These are phyloP conservation scores for Lumbricus terrestris DNA, from an alignment of 2,888 invertebrate genomes.

Conservation along the genomic window DNA sequence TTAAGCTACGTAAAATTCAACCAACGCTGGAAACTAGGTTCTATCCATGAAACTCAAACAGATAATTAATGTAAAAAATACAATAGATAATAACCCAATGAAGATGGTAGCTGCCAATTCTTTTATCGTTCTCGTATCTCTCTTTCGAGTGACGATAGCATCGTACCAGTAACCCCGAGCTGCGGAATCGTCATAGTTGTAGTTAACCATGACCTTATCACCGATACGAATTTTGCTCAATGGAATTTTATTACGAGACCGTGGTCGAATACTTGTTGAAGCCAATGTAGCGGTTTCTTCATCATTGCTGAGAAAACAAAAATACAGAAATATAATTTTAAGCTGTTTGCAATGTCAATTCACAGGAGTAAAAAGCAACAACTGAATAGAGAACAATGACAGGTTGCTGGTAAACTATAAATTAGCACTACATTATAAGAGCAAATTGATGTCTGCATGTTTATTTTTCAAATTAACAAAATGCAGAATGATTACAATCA, in stretches of 20 bases:
- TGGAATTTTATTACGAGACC: constrained; percentile 66
- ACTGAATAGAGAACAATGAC: neutral
- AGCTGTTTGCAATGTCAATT: neutral
- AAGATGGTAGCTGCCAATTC: constrained; percentile 53
- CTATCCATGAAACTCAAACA: neutral
- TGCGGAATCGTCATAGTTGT: constrained; percentile 71
- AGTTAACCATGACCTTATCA: constrained; percentile 72
- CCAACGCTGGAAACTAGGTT: neutral
- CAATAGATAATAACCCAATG: constrained; percentile 50
- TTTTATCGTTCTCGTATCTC: constrained; percentile 51
- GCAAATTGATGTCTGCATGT: neutral
- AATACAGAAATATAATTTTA: neutral
- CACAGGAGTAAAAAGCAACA: neutral
- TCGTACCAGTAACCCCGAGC: constrained; percentile 72
- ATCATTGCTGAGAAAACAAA: constrained; percentile 48
- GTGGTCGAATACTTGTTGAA: constrained; percentile 67
- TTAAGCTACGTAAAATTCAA: neutral
- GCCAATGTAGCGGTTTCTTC: constrained; percentile 46
- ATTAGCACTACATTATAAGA: neutral
- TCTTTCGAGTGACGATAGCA: constrained; percentile 51
- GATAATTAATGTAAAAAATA: neutral
- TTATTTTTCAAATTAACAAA: neutral
- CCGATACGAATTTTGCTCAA: constrained; percentile 65
- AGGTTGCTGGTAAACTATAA: neutral
- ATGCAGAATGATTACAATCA: too few species aligned